phyloP scores from a whole-genome alignment of 1,140 invertebrate genomes.

The Rhopalosiphum maidis region DNA sequence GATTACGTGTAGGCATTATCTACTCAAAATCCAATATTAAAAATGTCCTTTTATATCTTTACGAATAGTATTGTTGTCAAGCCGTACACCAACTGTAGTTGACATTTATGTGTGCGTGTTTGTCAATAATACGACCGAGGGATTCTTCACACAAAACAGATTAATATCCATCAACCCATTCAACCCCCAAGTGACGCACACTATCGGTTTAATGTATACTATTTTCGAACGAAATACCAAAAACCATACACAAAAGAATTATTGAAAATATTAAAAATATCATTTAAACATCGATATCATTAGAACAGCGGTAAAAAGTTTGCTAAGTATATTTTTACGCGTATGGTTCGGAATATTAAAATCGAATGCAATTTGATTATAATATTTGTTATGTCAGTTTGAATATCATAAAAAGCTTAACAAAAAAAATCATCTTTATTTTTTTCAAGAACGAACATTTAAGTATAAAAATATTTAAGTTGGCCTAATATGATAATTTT shows the following conservation, averaged over 20 bases:
- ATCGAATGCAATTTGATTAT: background rate
- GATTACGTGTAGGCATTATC: background rate
- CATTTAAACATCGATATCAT: background rate
- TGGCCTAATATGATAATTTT: background rate
- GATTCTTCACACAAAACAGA: background rate
- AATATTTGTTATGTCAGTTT: background rate
- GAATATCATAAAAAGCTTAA: background rate
- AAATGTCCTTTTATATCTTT: background rate
- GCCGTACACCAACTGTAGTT: background rate
- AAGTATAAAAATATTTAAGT: background rate
- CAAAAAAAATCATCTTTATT: background rate
- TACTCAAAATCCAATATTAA: constrained; percentile 2
- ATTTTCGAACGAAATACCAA: background rate
- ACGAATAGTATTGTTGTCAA: no score
- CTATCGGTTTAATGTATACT: background rate
- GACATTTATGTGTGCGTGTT: background rate
- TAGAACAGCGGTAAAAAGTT: background rate
- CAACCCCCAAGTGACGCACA: background rate
- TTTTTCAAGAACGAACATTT: background rate
- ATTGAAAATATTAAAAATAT: background rate
- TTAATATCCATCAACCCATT: background rate
- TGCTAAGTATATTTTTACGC: background rate
- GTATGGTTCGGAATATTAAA: background rate
- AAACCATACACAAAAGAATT: background rate
- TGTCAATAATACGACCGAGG: background rate